A percentile compares a stretch with the other conserved stretches of the same genome.
These are phyloP conservation scores for Tyto alba DNA, from an alignment of 2,113 vertebrate species.

Conservation along the genomic window DNA sequence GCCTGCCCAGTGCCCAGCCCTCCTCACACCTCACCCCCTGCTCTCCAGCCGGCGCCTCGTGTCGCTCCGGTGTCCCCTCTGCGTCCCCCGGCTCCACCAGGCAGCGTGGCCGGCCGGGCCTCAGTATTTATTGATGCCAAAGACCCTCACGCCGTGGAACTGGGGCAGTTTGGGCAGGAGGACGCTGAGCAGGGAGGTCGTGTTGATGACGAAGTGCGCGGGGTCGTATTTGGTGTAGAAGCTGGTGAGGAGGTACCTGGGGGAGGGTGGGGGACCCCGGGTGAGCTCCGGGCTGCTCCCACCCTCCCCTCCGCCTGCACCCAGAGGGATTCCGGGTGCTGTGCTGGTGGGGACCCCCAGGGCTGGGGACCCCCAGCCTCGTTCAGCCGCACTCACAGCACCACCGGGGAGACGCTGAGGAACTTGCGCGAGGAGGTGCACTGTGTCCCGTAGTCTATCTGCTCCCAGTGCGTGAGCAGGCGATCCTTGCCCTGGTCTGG, in stretches of 20 bases:
- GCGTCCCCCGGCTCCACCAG: not conserved
- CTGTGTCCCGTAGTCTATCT: conserved; percentile 91
- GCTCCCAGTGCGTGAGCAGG: conserved; percentile 93
- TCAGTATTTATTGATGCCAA: conserved; percentile 95
- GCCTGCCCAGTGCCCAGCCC: not conserved
- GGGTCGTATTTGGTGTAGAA: conserved; percentile 95
- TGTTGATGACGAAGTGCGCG: conserved; percentile 89
- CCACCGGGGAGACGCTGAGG: conserved; percentile 89
- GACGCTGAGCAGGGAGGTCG: conserved; percentile 84
- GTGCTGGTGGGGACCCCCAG: too few relatives aligned
- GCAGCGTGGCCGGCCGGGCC: not conserved
- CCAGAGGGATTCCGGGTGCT: too few relatives aligned
- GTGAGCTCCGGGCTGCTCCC: not conserved
- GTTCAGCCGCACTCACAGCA: conserved; percentile 77
- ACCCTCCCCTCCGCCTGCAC: not conserved
- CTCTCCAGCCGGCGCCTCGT: not conserved
- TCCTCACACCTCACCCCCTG: not conserved
- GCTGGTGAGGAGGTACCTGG: conserved; percentile 90
- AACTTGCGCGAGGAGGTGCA: conserved; percentile 93
- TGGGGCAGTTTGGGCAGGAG: conserved; percentile 93
- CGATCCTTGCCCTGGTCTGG: conserved; percentile 91
- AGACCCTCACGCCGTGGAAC: conserved; percentile 90
- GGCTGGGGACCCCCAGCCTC: too few relatives aligned
- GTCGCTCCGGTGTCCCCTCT: not conserved
- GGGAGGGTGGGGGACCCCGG: not conserved